phyloP scores from a whole-genome alignment of 2,113 vertebrate species.

The Maylandia zebra region DNA sequence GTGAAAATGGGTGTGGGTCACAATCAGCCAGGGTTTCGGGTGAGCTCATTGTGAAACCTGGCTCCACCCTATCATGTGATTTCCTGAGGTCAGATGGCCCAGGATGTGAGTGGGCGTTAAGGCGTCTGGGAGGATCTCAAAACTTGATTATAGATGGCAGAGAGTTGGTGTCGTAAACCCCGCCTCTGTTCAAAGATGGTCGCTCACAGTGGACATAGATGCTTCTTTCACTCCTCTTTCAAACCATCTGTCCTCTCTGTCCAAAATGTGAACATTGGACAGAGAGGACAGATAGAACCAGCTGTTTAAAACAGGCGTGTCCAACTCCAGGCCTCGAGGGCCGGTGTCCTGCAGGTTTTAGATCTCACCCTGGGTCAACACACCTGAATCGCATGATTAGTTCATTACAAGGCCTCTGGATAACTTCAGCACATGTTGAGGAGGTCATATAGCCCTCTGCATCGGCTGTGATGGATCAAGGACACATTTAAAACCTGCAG shows the following conservation, averaged over 20 bases:
- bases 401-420: background rate
- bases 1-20: accelerated
- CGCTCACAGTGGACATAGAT: background rate
- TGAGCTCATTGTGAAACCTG: background rate
- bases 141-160: accelerated
- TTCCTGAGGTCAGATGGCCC: background rate
- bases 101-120: background rate
- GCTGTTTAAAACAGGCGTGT: background rate
- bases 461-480: background rate
- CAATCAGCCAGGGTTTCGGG: accelerated
- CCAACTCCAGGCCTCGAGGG: background rate
- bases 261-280: background rate
- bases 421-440: background rate
- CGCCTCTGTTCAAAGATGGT: background rate
- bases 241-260: background rate
- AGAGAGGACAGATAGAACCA: background rate
- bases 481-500: background rate
- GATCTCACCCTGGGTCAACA: background rate
- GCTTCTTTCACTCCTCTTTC: background rate
- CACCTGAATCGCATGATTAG: background rate
- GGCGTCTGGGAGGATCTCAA: accelerated
- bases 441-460: background rate
- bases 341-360: background rate
- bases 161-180: accelerated
- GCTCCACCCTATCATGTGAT: accelerated